A percentile compares a stretch with the other conserved stretches of the same genome.
phyloP scores from a whole-genome alignment of 2,113 vertebrate species.

The Porphyrio hochstetteri region DNA sequence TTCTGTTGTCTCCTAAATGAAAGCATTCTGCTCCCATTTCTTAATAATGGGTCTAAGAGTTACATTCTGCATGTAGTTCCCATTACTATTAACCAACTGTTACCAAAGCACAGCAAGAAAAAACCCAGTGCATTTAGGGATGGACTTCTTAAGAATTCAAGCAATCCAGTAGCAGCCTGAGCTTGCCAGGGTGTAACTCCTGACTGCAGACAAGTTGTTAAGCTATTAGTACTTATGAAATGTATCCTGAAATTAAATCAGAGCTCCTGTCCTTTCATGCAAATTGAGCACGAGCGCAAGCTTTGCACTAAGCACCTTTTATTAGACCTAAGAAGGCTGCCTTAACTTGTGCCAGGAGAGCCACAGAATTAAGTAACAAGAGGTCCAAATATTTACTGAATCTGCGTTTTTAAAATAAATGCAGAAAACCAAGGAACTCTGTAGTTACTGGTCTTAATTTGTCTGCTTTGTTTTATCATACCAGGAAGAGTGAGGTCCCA shows the following conservation, averaged over 20 bases:
- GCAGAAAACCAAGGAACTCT: not conserved
- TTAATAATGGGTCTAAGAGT: not conserved
- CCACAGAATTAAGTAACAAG: not conserved
- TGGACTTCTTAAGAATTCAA: not conserved
- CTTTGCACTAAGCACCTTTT: not conserved
- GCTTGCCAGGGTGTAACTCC: not conserved
- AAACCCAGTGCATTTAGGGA: not conserved
- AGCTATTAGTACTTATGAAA: not conserved
- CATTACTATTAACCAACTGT: not conserved
- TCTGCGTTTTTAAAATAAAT: not conserved
- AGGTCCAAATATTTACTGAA: not conserved
- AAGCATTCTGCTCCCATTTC: not conserved
- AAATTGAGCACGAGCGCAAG: not conserved
- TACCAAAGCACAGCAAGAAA: not conserved
- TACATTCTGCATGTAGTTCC: not conserved
- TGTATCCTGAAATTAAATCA: not conserved
- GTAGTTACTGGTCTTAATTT: not conserved
- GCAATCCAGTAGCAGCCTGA: not conserved
- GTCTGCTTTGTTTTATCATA: not conserved
- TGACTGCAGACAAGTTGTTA: not conserved
- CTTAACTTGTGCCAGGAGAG: not conserved
- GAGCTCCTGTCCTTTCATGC: not conserved
- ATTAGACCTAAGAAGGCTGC: not conserved
- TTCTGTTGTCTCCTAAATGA: not conserved
- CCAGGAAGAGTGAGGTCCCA: not conserved